These are phyloP conservation scores for Stenopsyche tienmushanensis DNA, from an alignment of 1,140 invertebrate species.

Conservation along the genomic window DNA sequence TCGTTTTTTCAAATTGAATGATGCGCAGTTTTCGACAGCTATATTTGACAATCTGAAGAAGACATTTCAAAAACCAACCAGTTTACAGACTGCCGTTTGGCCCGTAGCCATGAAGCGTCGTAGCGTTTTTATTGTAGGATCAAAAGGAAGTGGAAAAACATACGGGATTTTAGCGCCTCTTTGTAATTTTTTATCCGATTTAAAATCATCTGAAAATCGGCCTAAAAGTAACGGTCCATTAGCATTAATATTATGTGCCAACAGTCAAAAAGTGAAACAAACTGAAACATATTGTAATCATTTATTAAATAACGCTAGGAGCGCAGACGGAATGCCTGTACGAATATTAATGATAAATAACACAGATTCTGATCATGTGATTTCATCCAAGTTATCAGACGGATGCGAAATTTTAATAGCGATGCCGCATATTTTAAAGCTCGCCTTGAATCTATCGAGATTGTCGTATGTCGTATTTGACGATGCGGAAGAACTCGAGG, in stretches of 20 bases:
- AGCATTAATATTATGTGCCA: not conserved
- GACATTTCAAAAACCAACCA: not conserved
- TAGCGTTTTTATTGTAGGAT: not conserved
- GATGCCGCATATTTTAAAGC: not conserved
- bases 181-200: not conserved
- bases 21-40: not conserved
- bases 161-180: not conserved
- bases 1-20: not conserved
- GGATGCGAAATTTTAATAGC: constrained; percentile 12
- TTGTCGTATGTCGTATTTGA: not conserved
- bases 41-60: not conserved
- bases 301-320: not conserved
- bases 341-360: too few relatives aligned
- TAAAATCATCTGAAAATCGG: too few relatives aligned
- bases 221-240: not conserved
- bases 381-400: not conserved
- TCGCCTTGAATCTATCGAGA: not conserved
- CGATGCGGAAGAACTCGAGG: not conserved
- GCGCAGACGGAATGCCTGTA: too few relatives aligned
- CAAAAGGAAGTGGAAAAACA: constrained; percentile 5
- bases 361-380: not conserved
- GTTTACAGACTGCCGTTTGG: not conserved
- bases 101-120: not conserved
- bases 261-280: not conserved
- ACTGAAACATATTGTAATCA: not conserved